Percentiles rank a stretch among this genome's conserved stretches.
Evolutionary conservation across 2,113 vertebrate species (phyloP).

Genomic region (Corythoichthys intestinalis): DNA sequence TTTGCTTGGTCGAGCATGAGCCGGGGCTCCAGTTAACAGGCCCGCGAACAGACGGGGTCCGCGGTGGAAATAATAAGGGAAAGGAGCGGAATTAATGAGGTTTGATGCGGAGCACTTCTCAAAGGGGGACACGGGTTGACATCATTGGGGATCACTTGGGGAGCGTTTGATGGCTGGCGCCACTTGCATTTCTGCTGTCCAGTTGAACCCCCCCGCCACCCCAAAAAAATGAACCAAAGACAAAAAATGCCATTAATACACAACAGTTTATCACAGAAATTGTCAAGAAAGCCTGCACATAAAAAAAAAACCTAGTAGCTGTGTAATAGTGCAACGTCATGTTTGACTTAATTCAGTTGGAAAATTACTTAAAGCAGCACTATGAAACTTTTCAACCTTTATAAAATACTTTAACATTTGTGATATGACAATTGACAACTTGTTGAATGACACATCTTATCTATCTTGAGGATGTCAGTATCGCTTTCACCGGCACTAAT

Average conservation of each 20-base stretch:
- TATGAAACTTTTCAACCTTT: too few relatives aligned
- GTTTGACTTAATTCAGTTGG: too few relatives aligned
- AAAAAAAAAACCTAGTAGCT: not conserved
- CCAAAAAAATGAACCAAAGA: not conserved
- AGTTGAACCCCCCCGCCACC: not conserved
- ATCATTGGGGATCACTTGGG: slow-evolving; percentile 62
- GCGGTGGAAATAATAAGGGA: slow-evolving; percentile 76
- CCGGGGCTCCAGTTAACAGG: slow-evolving; percentile 66
- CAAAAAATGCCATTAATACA: not conserved
- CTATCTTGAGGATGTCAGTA: too few relatives aligned
- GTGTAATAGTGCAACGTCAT: not conserved
- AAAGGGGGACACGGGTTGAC: slow-evolving; percentile 70
- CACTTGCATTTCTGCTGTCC: slow-evolving; percentile 41
- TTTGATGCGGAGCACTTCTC: slow-evolving; percentile 77
- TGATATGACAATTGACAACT: too few relatives aligned
- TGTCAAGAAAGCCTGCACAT: not conserved
- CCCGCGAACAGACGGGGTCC: slow-evolving; percentile 63
- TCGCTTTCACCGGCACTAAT: too few relatives aligned
- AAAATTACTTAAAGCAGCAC: too few relatives aligned
- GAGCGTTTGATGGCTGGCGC: slow-evolving; percentile 58
- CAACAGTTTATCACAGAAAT: not conserved
- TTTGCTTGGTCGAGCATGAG: slow-evolving; percentile 61
- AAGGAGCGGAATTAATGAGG: slow-evolving; percentile 81
- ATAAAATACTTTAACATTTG: too few relatives aligned
- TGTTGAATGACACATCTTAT: too few relatives aligned